A percentile compares a stretch with the other conserved stretches of the same genome.
These are phyloP conservation scores for Drosophila eohydei DNA, from an alignment of 2,888 invertebrate species.

Conservation along the genomic window DNA sequence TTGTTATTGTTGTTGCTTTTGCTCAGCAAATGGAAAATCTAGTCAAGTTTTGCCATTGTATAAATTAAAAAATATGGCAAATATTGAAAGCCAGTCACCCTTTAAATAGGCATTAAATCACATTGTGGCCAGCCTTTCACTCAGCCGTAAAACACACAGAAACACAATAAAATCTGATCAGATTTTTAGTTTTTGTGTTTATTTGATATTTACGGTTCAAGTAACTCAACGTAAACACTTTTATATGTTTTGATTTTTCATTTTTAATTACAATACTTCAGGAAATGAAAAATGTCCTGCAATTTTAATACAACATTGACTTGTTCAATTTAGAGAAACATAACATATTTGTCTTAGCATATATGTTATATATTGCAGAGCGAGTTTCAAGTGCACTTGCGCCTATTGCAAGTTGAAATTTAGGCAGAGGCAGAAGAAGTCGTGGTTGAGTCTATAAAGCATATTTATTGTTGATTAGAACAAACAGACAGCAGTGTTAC, in stretches of 20 bases:
- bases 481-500: too few species aligned
- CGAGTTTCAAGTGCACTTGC: not conserved
- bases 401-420: not conserved
- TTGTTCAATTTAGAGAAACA: not conserved
- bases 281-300: not conserved
- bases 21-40: conserved; percentile 30
- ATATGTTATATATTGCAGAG: not conserved
- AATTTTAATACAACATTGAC: not conserved
- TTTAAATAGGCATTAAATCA: conserved; percentile 23
- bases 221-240: conserved; percentile 23
- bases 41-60: conserved; percentile 26
- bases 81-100: conserved; percentile 22
- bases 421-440: too few species aligned
- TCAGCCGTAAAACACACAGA: conserved; percentile 23
- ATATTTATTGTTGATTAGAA: too few species aligned
- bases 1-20: not conserved
- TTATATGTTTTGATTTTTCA: conserved; percentile 3
- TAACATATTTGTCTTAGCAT: not conserved
- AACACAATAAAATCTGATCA: conserved; percentile 10
- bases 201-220: conserved; percentile 38
- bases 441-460: too few species aligned
- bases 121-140: conserved; percentile 4
- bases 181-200: conserved; percentile 11
- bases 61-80: conserved; percentile 27
- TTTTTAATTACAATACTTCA: conserved; percentile 2